Evolutionary conservation across 64 coral and sea anemone species (phyloP).

Genomic region (Montipora efflorescens): DNA sequence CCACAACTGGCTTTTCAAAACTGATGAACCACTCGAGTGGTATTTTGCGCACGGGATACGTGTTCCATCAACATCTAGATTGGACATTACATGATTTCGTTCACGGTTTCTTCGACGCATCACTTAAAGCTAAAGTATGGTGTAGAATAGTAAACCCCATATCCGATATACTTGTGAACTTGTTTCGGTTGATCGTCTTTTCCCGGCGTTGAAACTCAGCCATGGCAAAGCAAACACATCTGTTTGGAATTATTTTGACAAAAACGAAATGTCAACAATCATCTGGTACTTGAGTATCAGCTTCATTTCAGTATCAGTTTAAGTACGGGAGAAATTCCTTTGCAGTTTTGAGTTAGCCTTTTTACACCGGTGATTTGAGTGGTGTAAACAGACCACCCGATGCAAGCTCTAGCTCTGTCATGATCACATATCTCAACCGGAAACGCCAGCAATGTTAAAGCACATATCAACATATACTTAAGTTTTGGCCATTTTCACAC

Average conservation of each 20-base stretch:
- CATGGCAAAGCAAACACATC: neutral
- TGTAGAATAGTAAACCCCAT: too few relatives aligned
- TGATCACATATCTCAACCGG: conserved; percentile 18
- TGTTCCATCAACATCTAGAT: too few relatives aligned
- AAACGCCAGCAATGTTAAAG: conserved; percentile 23
- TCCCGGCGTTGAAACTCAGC: neutral
- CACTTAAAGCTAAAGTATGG: too few relatives aligned
- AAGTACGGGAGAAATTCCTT: neutral
- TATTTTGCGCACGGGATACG: too few relatives aligned
- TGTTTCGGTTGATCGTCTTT: too few relatives aligned
- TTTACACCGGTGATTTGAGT: neutral
- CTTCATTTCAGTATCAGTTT: conserved; percentile 16
- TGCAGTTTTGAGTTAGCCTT: conserved; percentile 1
- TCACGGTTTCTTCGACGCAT: too few relatives aligned
- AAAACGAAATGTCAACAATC: neutral
- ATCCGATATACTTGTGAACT: too few relatives aligned
- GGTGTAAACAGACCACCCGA: neutral
- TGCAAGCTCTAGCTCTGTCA: too few relatives aligned
- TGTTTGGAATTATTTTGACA: neutral
- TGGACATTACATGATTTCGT: too few relatives aligned
- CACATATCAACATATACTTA: conserved; percentile 20
- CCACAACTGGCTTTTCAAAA: too few relatives aligned
- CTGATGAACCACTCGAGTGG: too few relatives aligned
- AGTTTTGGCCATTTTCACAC: neutral
- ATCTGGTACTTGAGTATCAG: conserved; percentile 17